These are phyloP conservation scores for Euphysa ruthae DNA, from an alignment of 30 jellyfish, hydroid and myxozoan species.

Conservation along the genomic window DNA sequence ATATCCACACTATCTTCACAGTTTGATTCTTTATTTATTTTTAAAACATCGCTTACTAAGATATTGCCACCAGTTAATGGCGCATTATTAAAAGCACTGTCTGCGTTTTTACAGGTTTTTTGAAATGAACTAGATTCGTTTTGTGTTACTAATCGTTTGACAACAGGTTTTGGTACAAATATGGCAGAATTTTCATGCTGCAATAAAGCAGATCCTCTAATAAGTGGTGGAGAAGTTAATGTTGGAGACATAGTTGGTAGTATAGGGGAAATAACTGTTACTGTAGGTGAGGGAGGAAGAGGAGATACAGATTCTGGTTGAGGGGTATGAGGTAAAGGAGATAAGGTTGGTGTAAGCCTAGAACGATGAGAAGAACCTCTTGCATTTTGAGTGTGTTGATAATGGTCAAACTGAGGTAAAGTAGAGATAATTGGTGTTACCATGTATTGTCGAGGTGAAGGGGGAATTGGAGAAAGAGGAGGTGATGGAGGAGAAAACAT, in stretches of 20 bases:
- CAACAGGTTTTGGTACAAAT: constrained; percentile 14
- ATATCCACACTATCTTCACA: too few species aligned
- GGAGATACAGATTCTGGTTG: constrained; percentile 71
- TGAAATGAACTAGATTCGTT: too few species aligned
- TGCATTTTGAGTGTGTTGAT: background rate
- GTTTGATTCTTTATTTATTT: too few species aligned
- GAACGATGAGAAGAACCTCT: background rate
- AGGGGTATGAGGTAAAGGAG: background rate
- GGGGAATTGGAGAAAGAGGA: constrained; percentile 84
- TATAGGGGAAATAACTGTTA: constrained; percentile 61
- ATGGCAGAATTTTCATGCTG: constrained; percentile 18
- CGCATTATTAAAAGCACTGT: too few species aligned
- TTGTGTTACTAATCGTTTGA: background rate
- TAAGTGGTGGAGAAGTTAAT: constrained; percentile 46
- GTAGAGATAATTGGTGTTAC: constrained; percentile 44
- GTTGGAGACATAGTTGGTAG: constrained; percentile 55
- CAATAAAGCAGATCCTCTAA: constrained; percentile 32
- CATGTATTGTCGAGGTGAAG: constrained; percentile 48
- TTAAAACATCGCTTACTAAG: too few species aligned
- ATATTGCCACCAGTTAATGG: too few species aligned
- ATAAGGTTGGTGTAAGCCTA: background rate
- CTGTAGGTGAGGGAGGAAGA: constrained; percentile 69
- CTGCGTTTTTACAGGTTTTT: too few species aligned
- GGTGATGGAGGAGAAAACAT: constrained; percentile 61
- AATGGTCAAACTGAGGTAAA: constrained; percentile 14